Evolutionary conservation across 2,113 vertebrate genomes (phyloP).

Genomic region (Scomber scombrus): DNA sequence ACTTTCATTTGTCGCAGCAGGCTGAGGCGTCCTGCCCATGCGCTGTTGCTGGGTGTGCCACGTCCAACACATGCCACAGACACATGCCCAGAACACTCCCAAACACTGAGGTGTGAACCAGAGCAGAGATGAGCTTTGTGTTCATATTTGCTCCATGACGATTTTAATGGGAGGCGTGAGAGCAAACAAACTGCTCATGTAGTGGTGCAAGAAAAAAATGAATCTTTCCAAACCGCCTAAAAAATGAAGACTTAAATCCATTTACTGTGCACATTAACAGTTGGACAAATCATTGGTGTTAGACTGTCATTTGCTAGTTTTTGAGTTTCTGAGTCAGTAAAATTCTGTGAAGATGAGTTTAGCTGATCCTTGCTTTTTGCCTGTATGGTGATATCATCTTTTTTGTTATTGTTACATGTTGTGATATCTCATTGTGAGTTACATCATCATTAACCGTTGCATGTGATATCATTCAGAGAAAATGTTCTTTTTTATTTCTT

Average conservation of each 20-base stretch:
- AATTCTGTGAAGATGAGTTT: no score
- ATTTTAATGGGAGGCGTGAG: slow-evolving; percentile 10
- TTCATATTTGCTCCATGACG: slow-evolving; percentile 31
- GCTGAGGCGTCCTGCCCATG: slow-evolving; percentile 56
- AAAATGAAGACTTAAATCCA: no score
- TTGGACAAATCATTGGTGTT: no score
- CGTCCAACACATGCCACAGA: slow-evolving; percentile 67
- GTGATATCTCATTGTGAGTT: no score
- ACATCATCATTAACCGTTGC: background rate
- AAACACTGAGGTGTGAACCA: slow-evolving; percentile 58
- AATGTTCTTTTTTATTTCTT: background rate
- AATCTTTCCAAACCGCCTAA: background rate
- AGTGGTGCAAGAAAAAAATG: background rate
- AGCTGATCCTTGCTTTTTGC: no score
- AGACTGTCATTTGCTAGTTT: no score
- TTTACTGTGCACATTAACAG: no score
- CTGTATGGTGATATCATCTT: background rate
- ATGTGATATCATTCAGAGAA: background rate
- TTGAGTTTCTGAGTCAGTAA: no score
- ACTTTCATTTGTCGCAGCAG: slow-evolving; percentile 46
- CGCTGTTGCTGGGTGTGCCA: slow-evolving; percentile 70
- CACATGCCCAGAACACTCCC: slow-evolving; percentile 70
- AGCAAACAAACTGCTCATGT: background rate
- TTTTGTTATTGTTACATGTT: background rate
- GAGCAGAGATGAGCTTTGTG: slow-evolving; percentile 28